These are phyloP conservation scores for Periophthalmus modestus DNA, from an alignment of 2,113 vertebrate genomes.

Conservation along the genomic window DNA sequence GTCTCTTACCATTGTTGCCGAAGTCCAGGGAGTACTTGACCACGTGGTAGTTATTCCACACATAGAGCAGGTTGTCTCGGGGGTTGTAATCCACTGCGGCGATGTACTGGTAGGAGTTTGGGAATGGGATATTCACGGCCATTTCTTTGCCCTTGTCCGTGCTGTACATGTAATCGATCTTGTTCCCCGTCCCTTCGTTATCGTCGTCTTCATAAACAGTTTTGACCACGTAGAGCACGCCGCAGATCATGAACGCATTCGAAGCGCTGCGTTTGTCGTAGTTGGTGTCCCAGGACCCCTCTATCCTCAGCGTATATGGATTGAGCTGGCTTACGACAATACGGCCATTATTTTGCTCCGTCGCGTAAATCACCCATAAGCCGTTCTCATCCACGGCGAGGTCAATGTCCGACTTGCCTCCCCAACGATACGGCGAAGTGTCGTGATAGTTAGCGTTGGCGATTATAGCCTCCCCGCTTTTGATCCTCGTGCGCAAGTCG, in stretches of 20 bases:
- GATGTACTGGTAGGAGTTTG: slow-evolving; percentile 98
- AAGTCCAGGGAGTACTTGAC: slow-evolving; percentile 98
- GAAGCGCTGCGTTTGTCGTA: slow-evolving; percentile 85
- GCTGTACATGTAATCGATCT: slow-evolving; percentile 98
- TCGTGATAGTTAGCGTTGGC: slow-evolving; percentile 86
- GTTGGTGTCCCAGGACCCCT: slow-evolving; percentile 87
- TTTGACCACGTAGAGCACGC: slow-evolving; percentile 93
- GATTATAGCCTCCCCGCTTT: slow-evolving; percentile 98
- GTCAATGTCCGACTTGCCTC: slow-evolving; percentile 88
- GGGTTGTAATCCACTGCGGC: slow-evolving; percentile 99
- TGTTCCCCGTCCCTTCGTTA: slow-evolving; percentile 97
- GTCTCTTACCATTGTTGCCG: slow-evolving; percentile 82
- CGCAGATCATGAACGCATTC: slow-evolving; percentile 92
- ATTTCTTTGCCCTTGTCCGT: slow-evolving; percentile 94
- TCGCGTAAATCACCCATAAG: slow-evolving; percentile 95
- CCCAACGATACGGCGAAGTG: slow-evolving; percentile 89
- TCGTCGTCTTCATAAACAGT: slow-evolving; percentile 97
- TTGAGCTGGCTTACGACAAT: slow-evolving; percentile 94
- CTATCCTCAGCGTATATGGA: slow-evolving; percentile 87
- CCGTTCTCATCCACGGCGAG: slow-evolving; percentile 90
- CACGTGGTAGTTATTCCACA: slow-evolving; percentile 99
- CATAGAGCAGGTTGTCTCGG: slow-evolving; percentile 97
- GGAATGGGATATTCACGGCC: slow-evolving; percentile 89
- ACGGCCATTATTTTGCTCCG: slow-evolving; percentile 87
- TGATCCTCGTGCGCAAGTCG: slow-evolving; percentile 94